These are phyloP conservation scores for Ageneiosus marmoratus DNA, from an alignment of 2,113 vertebrate species.

Conservation along the genomic window DNA sequence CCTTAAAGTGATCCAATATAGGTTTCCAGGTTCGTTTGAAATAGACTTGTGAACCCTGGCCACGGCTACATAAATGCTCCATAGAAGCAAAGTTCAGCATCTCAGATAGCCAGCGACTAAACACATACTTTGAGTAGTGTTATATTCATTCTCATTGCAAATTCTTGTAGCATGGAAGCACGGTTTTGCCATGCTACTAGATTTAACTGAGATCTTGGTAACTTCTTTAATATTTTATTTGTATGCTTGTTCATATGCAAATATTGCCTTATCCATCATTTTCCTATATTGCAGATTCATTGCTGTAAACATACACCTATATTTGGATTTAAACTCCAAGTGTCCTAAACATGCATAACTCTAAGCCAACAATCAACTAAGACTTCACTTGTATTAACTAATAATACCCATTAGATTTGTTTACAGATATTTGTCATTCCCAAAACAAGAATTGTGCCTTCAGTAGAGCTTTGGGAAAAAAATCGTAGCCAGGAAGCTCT, in stretches of 20 bases:
- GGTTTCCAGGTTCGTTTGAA: too few relatives aligned
- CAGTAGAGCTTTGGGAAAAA: slow-evolving; percentile 23
- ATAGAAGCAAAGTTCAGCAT: too few relatives aligned
- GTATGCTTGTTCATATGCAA: not conserved
- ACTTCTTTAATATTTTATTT: not conserved
- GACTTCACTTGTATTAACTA: too few relatives aligned
- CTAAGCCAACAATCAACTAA: not conserved
- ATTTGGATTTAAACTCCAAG: not conserved
- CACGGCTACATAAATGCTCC: too few relatives aligned
- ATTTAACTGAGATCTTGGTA: not conserved
- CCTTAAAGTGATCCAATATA: too few relatives aligned
- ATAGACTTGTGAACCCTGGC: too few relatives aligned
- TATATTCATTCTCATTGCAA: not conserved
- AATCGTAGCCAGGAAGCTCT: slow-evolving; percentile 22
- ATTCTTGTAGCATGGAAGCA: too few relatives aligned
- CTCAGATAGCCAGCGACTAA: too few relatives aligned
- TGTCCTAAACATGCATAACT: not conserved
- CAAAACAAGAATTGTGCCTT: slow-evolving; percentile 18
- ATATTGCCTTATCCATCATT: not conserved
- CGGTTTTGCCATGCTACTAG: not conserved
- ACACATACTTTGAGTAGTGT: not conserved
- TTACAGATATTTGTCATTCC: not conserved
- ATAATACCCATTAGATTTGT: slow-evolving; percentile 4
- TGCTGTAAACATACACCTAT: too few relatives aligned
- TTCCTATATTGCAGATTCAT: not conserved